Percentiles rank a stretch among this genome's conserved stretches.
These are phyloP conservation scores for Otus scops DNA, from an alignment of 2,797 vertebrate species.

Conservation along the genomic window DNA sequence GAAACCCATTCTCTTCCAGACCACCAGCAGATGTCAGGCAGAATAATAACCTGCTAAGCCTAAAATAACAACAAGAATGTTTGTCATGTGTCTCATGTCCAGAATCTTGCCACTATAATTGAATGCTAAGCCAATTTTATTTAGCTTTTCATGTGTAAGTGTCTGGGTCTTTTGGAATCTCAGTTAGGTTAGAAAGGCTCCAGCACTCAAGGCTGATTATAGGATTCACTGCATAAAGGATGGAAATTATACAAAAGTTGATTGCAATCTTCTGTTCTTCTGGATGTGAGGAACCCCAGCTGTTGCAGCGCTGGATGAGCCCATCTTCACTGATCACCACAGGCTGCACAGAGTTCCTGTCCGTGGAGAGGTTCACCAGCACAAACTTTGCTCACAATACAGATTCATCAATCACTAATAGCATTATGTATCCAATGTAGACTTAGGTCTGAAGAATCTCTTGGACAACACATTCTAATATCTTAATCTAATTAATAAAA, in stretches of 20 bases:
- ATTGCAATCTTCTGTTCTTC: not conserved
- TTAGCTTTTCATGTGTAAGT: not conserved
- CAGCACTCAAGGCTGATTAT: not conserved
- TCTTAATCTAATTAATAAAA: not conserved
- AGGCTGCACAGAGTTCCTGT: not conserved
- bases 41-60: not conserved
- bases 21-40: not conserved
- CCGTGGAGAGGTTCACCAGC: not conserved
- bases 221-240: not conserved
- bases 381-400: not conserved
- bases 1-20: not conserved
- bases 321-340: rapidly evolving
- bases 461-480: not conserved
- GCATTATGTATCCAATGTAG: not conserved
- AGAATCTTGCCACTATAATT: not conserved
- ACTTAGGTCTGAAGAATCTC: not conserved
- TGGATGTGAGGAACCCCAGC: not conserved
- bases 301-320: rapidly evolving
- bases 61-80: not conserved
- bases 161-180: not conserved
- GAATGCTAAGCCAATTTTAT: not conserved
- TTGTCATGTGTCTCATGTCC: not conserved
- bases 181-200: not conserved
- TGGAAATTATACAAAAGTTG: not conserved
- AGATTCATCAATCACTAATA: not conserved